Conservation (phyloP, 30 jellyfish, hydroid and myxozoan genomes). For the Cassiopea andromeda region DNA sequence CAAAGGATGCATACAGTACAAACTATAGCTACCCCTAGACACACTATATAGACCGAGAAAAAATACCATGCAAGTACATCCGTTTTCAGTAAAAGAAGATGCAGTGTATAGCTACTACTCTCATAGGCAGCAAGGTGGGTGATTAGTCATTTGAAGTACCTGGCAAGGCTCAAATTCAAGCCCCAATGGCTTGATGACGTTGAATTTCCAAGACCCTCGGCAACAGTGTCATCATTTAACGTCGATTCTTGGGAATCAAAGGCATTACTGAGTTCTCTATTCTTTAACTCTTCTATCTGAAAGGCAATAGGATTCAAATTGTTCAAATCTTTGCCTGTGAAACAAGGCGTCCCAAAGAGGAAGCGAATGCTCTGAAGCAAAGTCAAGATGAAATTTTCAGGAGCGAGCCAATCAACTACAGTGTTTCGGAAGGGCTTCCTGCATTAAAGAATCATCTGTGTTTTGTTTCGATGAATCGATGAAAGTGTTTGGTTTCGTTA, state of each 20-base stretch:
- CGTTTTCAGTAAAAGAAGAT: too few relatives aligned
- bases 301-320: background rate
- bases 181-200: conserved; percentile 70
- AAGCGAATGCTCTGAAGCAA: background rate
- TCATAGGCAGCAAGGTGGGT: background rate
- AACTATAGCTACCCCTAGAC: too few relatives aligned
- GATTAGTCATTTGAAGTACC: conserved; percentile 5
- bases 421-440: background rate
- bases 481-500: background rate
- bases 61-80: too few relatives aligned
- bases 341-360: background rate
- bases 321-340: background rate
- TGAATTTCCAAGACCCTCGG: conserved; percentile 2
- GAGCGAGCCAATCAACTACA: background rate
- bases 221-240: background rate
- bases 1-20: too few relatives aligned
- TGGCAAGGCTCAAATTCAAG: conserved; percentile 37
- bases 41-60: too few relatives aligned
- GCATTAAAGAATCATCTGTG: background rate
- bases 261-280: conserved; percentile 44
- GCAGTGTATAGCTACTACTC: too few relatives aligned
- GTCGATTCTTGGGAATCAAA: background rate
- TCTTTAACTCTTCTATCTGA: conserved; percentile 58
- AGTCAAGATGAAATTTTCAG: background rate
- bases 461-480: background rate